phyloP scores from a whole-genome alignment of 2,113 vertebrate species.

The Myrmophylax atrothorax region DNA sequence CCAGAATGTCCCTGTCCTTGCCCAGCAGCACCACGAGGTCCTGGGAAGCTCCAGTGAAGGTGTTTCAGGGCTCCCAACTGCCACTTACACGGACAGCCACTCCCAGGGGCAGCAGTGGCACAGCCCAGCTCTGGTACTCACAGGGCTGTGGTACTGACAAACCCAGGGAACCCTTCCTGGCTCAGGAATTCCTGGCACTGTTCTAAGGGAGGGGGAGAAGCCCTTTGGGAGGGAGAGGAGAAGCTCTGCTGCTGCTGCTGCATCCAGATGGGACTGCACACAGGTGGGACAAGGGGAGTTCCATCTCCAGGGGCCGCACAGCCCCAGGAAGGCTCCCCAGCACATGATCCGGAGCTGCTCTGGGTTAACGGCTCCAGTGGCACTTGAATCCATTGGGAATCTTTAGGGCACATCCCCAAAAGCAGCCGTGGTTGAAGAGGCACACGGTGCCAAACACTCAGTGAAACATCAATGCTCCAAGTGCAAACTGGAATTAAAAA shows the following conservation, averaged over 20 bases:
- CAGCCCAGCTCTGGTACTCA: neutral
- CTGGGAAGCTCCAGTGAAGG: neutral
- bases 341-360: neutral
- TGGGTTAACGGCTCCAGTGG: neutral
- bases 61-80: neutral
- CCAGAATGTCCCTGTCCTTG: neutral
- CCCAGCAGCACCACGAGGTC: neutral
- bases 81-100: too few relatives aligned
- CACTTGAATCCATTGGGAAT: neutral
- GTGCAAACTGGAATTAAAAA: neutral
- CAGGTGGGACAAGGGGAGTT: neutral
- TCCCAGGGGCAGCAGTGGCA: neutral
- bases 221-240: neutral
- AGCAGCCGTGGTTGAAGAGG: fast-evolving
- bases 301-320: neutral
- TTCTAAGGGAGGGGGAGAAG: neutral
- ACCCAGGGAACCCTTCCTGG: fast-evolving
- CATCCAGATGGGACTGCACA: neutral
- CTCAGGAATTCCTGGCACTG: neutral
- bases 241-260: fast-evolving
- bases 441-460: neutral
- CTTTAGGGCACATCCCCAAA: neutral
- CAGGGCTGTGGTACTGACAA: too few relatives aligned
- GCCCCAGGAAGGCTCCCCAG: neutral
- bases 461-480: neutral